Base-by-base conservation (phyloP, 2,797 vertebrate genomes). In the Rhinella marina region DNA sequence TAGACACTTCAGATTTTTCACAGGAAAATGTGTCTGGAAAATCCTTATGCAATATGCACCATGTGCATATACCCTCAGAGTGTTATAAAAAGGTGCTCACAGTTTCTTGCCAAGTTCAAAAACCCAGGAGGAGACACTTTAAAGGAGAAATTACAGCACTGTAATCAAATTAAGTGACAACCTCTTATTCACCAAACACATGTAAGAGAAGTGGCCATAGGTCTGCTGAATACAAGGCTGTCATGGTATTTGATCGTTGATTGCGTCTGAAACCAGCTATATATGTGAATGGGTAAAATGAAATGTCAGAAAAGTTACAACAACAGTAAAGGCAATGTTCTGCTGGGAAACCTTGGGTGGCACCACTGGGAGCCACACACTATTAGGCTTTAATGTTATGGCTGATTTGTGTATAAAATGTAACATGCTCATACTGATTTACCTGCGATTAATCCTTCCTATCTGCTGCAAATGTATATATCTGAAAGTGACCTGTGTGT, bases 361-460 rank as follows among this genome's bases (percentile, higher is more conserved):
- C 27, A 29, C 8, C 2, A 54, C 2, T 1, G 48, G 4, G 21
- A n/a, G 2, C 21, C 52, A 52, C 21, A 76, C 19, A 76, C 23
- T 50, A 76, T 76, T 76, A 76, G 73, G 73, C 23, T 52, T 21
- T 76, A 14, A 76, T 76, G 27, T n/a, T 76, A 76, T 32, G 32
- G 73, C 21, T 76, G 70, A 48, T 73, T 3, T 9, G 21, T 76
- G 41, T 12, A 76, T n/a, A 72, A 64, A 41, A 41, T 73, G 70
- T 48, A 77, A 77, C 23, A 77, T 25, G 75, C 25, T n/a, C 16
- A 73, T 48, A 50, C 70, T 73, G 12, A 48, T 73, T 52, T 77
- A 54, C 75, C 75, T 77, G 10, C 75, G 8, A 77, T 77, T 54
- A 25, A 77, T 52, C 7, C 75, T 77, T 77, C 12, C 75, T 77